phyloP scores from a whole-genome alignment of 2,888 invertebrate species.

The Rhamnusium bicolor region DNA sequence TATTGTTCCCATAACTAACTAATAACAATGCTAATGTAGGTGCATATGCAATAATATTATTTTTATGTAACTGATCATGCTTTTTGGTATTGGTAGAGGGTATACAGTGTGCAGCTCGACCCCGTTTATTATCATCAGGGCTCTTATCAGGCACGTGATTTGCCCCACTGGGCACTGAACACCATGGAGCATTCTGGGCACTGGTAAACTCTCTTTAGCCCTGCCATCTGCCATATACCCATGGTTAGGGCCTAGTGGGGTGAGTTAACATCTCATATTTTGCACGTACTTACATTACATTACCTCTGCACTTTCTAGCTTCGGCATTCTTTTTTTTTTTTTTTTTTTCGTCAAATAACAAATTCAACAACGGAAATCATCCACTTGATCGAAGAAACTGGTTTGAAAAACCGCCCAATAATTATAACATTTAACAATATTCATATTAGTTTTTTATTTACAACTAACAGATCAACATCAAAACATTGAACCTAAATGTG shows the following conservation, averaged over 20 bases:
- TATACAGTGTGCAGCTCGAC: constrained; percentile 69
- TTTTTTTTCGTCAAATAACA: neutral
- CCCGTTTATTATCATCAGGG: constrained; percentile 64
- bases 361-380: neutral
- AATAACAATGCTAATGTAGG: constrained; percentile 3
- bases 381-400: neutral
- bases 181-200: constrained; percentile 62
- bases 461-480: too few species aligned
- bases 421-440: too few species aligned
- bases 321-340: neutral
- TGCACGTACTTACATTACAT: constrained; percentile 22
- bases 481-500: too few species aligned
- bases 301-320: constrained; percentile 15
- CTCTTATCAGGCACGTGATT: constrained; percentile 48
- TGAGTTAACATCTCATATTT: constrained; percentile 57
- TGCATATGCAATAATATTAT: constrained; percentile 19
- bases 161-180: constrained; percentile 65
- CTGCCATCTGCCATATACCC: constrained; percentile 35
- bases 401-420: neutral
- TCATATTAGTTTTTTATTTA: too few species aligned
- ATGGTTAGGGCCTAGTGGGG: constrained; percentile 65
- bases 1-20: neutral
- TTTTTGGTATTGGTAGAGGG: constrained; percentile 63
- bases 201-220: constrained; percentile 56
- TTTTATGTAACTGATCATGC: constrained; percentile 37